Percentiles rank a stretch among this genome's conserved stretches.
Conservation (phyloP, 2,888 invertebrate genomes). For the Cantharis flavilabris region DNA sequence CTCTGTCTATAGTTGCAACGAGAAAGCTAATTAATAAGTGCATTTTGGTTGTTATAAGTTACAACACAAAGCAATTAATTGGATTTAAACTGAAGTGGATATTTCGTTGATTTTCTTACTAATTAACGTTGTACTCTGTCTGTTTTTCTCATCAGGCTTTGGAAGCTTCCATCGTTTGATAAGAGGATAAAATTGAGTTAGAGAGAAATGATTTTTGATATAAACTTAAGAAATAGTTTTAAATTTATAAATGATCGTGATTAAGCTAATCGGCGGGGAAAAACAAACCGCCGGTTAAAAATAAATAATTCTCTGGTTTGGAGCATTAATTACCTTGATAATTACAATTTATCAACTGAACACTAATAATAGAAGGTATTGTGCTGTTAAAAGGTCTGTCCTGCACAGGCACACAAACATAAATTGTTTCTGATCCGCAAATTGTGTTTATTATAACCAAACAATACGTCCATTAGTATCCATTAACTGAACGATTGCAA, state of each 20-base stretch:
- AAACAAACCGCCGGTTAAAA: not conserved
- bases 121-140: not conserved
- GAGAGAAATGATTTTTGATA: not conserved
- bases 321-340: not conserved
- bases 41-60: not conserved
- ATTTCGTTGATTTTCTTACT: not conserved
- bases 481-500: slow-evolving; percentile 7
- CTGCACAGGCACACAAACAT: slow-evolving; percentile 3
- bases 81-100: not conserved
- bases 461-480: slow-evolving; percentile 21
- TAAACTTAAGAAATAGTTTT: not conserved
- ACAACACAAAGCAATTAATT: not conserved
- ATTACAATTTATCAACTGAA: not conserved
- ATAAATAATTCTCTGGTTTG: not conserved
- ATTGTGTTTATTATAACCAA: slow-evolving; percentile 16
- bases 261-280: not conserved
- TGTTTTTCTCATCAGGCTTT: not conserved
- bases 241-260: not conserved
- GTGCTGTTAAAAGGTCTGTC: not conserved
- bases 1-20: not conserved
- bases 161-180: not conserved
- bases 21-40: not conserved
- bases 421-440: slow-evolving; percentile 25
- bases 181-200: not conserved
- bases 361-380: not conserved